Percentiles rank a stretch among this genome's conserved stretches.
Conservation (phyloP, 2,113 vertebrate species). For the Nothocercus nigrocapillus region DNA sequence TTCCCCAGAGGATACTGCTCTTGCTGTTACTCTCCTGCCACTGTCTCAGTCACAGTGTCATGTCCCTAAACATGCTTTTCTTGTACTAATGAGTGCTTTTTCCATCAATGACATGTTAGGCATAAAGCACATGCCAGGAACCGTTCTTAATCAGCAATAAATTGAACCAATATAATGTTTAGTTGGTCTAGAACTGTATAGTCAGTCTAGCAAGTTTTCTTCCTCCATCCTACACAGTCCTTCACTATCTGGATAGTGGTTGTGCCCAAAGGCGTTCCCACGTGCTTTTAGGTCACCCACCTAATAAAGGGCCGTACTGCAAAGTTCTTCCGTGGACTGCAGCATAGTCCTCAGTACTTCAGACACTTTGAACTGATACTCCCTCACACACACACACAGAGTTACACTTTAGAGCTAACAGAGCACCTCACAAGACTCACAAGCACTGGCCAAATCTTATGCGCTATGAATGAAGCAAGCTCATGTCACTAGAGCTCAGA, state of each 20-base stretch:
- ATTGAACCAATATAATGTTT: not conserved
- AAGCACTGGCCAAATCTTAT: not conserved
- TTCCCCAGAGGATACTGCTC: too few species aligned
- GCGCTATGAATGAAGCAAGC: not conserved
- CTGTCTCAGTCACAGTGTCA: too few species aligned
- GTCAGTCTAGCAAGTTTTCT: not conserved
- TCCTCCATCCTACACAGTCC: not conserved
- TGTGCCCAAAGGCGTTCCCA: not conserved
- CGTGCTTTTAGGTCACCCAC: not conserved
- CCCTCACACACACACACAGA: not conserved
- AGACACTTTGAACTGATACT: not conserved
- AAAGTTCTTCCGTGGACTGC: not conserved
- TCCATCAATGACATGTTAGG: not conserved
- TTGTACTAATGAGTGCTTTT: not conserved
- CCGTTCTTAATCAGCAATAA: not conserved
- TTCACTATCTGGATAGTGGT: not conserved
- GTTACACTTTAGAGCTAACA: not conserved
- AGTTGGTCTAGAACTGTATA: not conserved
- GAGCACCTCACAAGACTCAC: not conserved
- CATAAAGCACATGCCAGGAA: too few species aligned
- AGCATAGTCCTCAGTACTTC: not conserved
- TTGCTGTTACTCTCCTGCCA: too few species aligned
- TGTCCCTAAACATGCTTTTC: too few species aligned
- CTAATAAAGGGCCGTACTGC: not conserved
- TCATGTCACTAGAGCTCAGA: not conserved